phyloP scores from a whole-genome alignment of 2,113 vertebrate genomes.

The Gracilinanus agilis region DNA sequence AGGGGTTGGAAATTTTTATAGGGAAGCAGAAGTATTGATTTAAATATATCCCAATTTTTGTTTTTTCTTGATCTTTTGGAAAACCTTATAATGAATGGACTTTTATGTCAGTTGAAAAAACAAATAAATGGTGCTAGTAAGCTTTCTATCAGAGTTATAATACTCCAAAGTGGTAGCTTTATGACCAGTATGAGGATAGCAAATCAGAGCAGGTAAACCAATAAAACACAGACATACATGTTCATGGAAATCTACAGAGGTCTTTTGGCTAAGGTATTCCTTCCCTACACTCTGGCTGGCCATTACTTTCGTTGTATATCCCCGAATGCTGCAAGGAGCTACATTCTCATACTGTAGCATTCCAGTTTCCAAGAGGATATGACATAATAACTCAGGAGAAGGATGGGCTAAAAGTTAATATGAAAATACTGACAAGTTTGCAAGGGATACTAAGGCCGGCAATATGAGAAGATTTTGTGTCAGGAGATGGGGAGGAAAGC shows the following conservation, averaged over 20 bases:
- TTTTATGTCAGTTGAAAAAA: neutral
- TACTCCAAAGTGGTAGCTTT: neutral
- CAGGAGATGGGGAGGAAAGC: neutral
- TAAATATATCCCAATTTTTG: neutral
- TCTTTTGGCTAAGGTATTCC: neutral
- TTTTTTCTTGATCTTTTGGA: slow-evolving; percentile 16
- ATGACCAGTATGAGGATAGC: neutral
- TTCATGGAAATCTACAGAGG: neutral
- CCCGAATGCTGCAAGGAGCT: neutral
- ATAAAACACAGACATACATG: neutral
- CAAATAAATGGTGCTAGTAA: neutral
- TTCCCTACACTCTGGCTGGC: too few relatives aligned
- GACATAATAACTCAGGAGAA: neutral
- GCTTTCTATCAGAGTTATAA: neutral
- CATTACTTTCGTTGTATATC: neutral
- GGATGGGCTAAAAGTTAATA: neutral
- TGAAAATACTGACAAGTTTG: neutral
- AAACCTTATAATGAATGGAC: neutral
- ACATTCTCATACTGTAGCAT: too few relatives aligned
- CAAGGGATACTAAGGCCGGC: neutral
- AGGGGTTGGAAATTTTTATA: neutral
- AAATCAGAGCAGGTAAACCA: too few relatives aligned
- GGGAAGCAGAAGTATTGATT: neutral
- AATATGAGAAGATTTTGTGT: neutral
- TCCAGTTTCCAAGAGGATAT: neutral